Conservation (phyloP, 2,888 invertebrate genomes). For the Myopa tessellatipennis region DNA sequence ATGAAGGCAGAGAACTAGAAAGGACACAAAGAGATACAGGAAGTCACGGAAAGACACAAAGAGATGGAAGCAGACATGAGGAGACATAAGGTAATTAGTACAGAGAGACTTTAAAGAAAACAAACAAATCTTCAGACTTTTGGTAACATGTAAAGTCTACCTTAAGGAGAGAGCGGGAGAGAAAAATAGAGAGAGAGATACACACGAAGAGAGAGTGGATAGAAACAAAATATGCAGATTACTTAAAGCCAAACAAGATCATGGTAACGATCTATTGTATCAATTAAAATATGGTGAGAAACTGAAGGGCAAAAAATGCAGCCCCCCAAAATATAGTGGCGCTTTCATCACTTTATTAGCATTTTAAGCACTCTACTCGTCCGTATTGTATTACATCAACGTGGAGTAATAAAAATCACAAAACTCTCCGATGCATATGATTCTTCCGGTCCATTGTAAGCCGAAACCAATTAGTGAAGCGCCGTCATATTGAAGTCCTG, state of each 20-base stretch:
- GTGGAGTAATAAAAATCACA: constrained; percentile 1
- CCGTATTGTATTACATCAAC: background rate
- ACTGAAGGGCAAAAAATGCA: background rate
- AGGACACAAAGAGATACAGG: background rate
- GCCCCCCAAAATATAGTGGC: background rate
- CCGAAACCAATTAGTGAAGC: constrained; percentile 51
- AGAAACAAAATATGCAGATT: background rate
- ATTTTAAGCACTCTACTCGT: background rate
- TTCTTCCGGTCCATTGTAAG: constrained; percentile 51
- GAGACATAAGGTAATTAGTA: constrained; percentile 61
- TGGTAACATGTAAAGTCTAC: background rate
- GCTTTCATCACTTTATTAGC: background rate
- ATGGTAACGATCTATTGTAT: background rate
- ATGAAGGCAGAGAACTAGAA: background rate
- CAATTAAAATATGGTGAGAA: background rate
- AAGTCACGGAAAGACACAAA: background rate
- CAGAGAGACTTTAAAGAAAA: constrained; percentile 52
- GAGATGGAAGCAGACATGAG: background rate
- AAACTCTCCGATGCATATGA: constrained; percentile 49
- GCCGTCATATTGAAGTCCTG: background rate
- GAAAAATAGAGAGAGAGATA: background rate
- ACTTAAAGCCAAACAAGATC: background rate
- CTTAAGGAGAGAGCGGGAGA: background rate
- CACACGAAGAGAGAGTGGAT: background rate
- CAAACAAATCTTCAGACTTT: constrained; percentile 39